phyloP scores from a whole-genome alignment of 1,140 invertebrate species.

The Heliconius eleuchia region DNA sequence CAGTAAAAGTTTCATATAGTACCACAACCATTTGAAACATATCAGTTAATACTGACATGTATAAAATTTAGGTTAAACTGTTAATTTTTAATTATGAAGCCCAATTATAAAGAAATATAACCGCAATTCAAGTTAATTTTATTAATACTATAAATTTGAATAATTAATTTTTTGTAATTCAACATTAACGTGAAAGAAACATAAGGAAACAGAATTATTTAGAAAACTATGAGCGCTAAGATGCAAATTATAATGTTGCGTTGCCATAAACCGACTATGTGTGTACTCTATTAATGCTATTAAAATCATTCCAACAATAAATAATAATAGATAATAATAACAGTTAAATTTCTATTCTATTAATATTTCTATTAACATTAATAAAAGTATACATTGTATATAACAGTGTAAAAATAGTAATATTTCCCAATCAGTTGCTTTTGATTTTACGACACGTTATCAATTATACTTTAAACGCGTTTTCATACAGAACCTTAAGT shows the following conservation, averaged over 20 bases:
- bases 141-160: not conserved
- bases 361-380: not conserved
- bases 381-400: no score
- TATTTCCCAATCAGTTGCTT: constrained; percentile 49
- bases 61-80: not conserved
- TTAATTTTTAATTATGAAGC: no score
- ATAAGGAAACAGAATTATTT: not conserved
- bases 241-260: not conserved
- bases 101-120: not conserved
- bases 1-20: not conserved
- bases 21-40: not conserved
- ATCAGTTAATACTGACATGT: not conserved
- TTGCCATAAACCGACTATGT: not conserved
- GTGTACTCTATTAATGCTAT: constrained; percentile 11
- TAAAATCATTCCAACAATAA: constrained; percentile 15
- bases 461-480: constrained; percentile 68
- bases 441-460: constrained; percentile 70
- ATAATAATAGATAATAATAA: not conserved
- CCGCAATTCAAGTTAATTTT: not conserved
- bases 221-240: not conserved
- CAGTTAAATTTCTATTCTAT: not conserved
- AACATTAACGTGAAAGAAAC: not conserved
- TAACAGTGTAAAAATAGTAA: constrained; percentile 35
- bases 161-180: not conserved
- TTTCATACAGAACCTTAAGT: constrained; percentile 78